phyloP scores from a whole-genome alignment of 2,797 vertebrate species.

The Sebastes nivosus region DNA sequence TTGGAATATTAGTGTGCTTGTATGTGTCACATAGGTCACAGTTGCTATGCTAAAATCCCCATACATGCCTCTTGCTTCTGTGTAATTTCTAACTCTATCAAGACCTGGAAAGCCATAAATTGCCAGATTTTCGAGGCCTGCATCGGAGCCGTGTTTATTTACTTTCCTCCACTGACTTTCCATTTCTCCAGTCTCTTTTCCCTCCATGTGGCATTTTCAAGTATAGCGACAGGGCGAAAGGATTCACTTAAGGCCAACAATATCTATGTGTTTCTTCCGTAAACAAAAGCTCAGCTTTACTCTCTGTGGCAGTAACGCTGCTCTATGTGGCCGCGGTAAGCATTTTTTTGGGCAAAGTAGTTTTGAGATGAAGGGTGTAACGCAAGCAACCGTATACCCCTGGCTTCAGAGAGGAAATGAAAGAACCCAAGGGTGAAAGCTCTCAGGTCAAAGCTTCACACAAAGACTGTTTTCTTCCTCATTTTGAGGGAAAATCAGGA shows the following conservation, averaged over 20 bases:
- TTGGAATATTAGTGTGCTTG: too few species aligned
- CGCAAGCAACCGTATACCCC: slow-evolving; percentile 6
- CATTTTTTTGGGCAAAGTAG: not conserved
- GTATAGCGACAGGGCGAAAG: slow-evolving; percentile 4
- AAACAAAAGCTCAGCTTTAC: slow-evolving; percentile 19
- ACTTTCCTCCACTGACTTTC: slow-evolving; percentile 48
- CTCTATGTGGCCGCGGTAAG: slow-evolving; percentile 1
- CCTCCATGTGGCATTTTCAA: slow-evolving; percentile 35
- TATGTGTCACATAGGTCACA: not conserved
- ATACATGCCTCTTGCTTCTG: not conserved
- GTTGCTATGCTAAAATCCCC: not conserved
- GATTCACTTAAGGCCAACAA: not conserved
- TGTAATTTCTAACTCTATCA: slow-evolving; percentile 9
- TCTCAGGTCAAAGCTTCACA: slow-evolving; percentile 29
- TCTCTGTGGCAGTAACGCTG: not conserved
- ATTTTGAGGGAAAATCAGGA: slow-evolving; percentile 4
- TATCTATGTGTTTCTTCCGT: not conserved
- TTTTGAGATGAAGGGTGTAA: slow-evolving; percentile 18
- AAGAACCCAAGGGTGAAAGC: slow-evolving; percentile 27
- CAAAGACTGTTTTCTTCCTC: slow-evolving; percentile 30
- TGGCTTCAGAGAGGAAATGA: slow-evolving; percentile 57
- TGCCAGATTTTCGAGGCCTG: slow-evolving; percentile 34
- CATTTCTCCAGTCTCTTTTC: slow-evolving; percentile 25
- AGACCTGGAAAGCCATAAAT: slow-evolving; percentile 13
- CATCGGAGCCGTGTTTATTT: slow-evolving; percentile 45